Evolutionary conservation across 2,797 vertebrate species (phyloP).

Genomic region (Hippocampus kuda): DNA sequence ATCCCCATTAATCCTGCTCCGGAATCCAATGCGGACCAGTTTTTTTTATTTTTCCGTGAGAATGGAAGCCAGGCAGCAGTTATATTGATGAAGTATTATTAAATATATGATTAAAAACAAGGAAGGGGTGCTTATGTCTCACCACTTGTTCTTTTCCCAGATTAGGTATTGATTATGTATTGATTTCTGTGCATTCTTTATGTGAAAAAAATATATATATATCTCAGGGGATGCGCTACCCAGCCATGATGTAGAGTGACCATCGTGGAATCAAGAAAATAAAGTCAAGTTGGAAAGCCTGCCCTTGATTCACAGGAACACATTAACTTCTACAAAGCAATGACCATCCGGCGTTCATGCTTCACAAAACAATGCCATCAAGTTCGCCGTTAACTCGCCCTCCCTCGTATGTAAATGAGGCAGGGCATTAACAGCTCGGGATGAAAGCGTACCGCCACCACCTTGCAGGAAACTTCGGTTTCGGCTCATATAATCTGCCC

Average conservation of each 20-base stretch:
- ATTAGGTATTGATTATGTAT: too few relatives aligned
- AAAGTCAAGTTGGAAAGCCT: not conserved
- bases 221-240: too few relatives aligned
- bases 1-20: not conserved
- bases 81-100: not conserved
- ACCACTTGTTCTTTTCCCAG: too few relatives aligned
- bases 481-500: conserved; percentile 47
- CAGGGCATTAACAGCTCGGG: conserved; percentile 38
- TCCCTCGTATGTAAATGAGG: conserved; percentile 52
- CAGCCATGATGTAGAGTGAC: not conserved
- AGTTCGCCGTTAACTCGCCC: conserved; percentile 40
- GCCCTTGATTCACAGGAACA: conserved; percentile 4
- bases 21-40: not conserved
- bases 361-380: conserved; percentile 50
- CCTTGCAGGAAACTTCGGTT: conserved; percentile 51
- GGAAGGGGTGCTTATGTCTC: not conserved
- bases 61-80: not conserved
- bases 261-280: conserved; percentile 16
- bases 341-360: conserved; percentile 30
- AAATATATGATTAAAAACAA: not conserved
- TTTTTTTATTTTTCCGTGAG: not conserved
- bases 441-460: conserved; percentile 45
- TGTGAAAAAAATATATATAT: too few relatives aligned
- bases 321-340: conserved; percentile 14
- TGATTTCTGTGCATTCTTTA: too few relatives aligned